Conservation (phyloP, 2,113 vertebrate genomes). For the Chinchilla lanigera region DNA sequence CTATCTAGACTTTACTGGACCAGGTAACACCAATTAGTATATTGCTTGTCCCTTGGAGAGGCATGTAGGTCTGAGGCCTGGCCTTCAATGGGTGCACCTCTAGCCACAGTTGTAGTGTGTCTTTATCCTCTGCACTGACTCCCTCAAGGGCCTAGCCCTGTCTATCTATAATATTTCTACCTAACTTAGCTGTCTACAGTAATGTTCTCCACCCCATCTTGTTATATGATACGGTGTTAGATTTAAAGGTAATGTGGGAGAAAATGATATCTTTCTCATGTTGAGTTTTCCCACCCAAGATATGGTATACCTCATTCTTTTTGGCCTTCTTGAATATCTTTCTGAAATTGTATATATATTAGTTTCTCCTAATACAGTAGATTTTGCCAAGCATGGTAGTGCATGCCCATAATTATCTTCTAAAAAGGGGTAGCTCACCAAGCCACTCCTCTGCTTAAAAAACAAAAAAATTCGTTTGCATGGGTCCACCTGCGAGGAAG, state of each 20-base stretch:
- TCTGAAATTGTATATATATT: not conserved
- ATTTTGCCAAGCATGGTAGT: not conserved
- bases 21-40: not conserved
- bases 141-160: too few species aligned
- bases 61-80: not conserved
- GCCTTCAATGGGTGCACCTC: not conserved
- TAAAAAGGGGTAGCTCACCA: not conserved
- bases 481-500: not conserved
- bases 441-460: not conserved
- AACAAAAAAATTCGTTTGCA: not conserved
- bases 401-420: not conserved
- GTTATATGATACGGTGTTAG: not conserved
- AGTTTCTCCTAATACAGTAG: not conserved
- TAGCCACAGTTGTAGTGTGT: not conserved
- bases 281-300: not conserved
- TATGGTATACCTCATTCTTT: not conserved
- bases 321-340: constrained; percentile 3
- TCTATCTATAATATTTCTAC: not conserved
- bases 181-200: not conserved
- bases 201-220: not conserved
- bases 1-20: not conserved
- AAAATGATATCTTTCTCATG: not conserved
- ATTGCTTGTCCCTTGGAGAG: not conserved
- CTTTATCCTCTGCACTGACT: not conserved
- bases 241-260: not conserved